Base-by-base conservation (phyloP, 2,797 vertebrate genomes). In the Phoebastria nigripes region DNA sequence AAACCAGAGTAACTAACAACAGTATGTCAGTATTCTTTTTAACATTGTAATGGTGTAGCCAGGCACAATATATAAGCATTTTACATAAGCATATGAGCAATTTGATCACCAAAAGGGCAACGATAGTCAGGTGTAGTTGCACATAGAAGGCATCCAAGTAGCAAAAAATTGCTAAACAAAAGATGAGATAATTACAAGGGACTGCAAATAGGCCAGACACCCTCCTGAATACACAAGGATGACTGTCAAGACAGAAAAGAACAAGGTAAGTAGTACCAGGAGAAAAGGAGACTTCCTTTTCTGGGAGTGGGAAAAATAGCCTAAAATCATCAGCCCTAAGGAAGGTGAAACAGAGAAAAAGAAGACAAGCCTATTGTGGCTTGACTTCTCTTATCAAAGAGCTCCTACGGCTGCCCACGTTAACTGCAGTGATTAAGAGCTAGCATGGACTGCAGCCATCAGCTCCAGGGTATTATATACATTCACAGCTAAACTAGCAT, bases 341-440 rank as follows among this genome's bases (percentile, higher is more conserved):
- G 14, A 66, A 80, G 29, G 12, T 21, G 76, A 76, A 82, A 61
- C 2, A 91, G 22, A 22, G 2, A 63, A 52, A 73, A 78, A 78
- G 25, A 47, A 12, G 4, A 22, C 5, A 56, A 46, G 7, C 7
- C 3, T 33, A 20, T 6, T 47, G 33, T 0, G 0, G 1, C 55
- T 77, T 62, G 31, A 47, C 10, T 67, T 67, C 26, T 86, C 25
- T 72, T 35, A 85, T 24, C n/a, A 44, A 63, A 86, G 29, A 71
- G 5, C 10, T 82, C 18, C 20, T 41, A 11, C 1, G 1, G 19
- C 17, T 78, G 41, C 22, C 31, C 25, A 28, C 1, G 0, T 56
- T 41, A 70, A 78, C 52, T 2, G 2, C 1, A 8, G 20, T 29
- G n/a, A 83, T 17, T 16, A n/a, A 9, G 21, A 86, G 25, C 6